A percentile compares a stretch with the other conserved stretches of the same genome.
Conservation (phyloP, 2,888 invertebrate species). For the Sisyra terminalis region DNA sequence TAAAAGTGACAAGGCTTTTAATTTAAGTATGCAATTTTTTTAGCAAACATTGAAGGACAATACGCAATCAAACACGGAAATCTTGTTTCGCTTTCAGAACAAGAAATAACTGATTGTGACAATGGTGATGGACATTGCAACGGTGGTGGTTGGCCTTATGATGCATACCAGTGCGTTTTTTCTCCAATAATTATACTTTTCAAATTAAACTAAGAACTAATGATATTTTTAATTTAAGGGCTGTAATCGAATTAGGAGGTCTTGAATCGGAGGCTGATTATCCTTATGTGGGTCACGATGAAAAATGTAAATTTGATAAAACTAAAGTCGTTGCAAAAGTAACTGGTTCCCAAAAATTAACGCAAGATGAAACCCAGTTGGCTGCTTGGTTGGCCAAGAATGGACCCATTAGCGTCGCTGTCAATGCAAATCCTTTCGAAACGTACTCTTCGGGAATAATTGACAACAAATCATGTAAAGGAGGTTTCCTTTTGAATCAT, state of each 20-base stretch:
- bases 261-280: conserved; percentile 80
- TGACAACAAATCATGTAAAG: no score
- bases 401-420: no score
- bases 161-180: conserved; percentile 75
- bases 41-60: conserved; percentile 80
- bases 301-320: conserved; percentile 60
- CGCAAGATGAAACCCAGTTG: no score
- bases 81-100: conserved; percentile 77
- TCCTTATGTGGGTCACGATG: conserved; percentile 74
- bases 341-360: no score
- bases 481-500: no score
- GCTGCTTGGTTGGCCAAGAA: no score
- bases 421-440: no score
- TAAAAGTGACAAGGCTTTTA: no score
- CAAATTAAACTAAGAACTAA: no score
- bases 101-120: conserved; percentile 94
- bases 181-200: conserved; percentile 1
- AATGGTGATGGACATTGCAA: conserved; percentile 77
- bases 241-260: conserved; percentile 45
- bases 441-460: no score
- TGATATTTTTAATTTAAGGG: no score
- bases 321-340: no score
- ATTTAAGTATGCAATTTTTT: conserved; percentile 2
- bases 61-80: conserved; percentile 68
- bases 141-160: conserved; percentile 59